Evolutionary conservation across 2,888 invertebrate genomes (phyloP), one percentile per base, ranked within the genome.

Genomic region (Nomada flava): DNA sequence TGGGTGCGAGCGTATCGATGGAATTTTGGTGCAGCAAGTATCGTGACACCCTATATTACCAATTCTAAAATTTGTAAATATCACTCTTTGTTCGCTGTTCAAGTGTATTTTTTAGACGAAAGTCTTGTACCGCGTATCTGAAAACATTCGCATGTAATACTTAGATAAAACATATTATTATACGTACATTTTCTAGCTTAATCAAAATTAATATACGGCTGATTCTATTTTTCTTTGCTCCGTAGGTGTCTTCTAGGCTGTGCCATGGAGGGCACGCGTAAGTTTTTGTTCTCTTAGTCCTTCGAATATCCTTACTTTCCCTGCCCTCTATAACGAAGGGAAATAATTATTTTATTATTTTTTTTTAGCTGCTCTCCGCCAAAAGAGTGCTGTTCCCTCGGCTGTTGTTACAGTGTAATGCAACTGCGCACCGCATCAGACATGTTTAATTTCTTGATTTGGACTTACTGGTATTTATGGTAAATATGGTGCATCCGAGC

Each of bases 331-430:
- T 26, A 52, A n/a, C 2, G 1, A 29, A 62, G 2, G 5, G 5
- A 11, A 23, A 11, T 7, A 9, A 29, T n/a, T n/a, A 20, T 42
- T 23, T 18, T 53, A 64, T 78, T 78, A 52, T 50, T 13, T 23
- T 86, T 15, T 77, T 86, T 18, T 77, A 93, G 96, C 86, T 97
- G 97, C 92, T 96, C 96, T 82, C 95, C 96, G 88, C 96, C 96
- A 85, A 96, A 97, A 94, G 95, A 96, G 92, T 97, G 97, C 94
- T 97, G 97, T 94, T 94, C 94, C 86, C 94, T 95, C 91, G 96
- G 95, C 83, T 95, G 95, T 89, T 95, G 95, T 91, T 95, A 93
- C 94, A 93, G 84, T 75, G 87, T 96, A 95, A 94, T 96, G 95
- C 93, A 95, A 94, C 85, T 94, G 93, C 90, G 94, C 94, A 80